Evolutionary conservation across 2,888 invertebrate species (phyloP).

Genomic region (Scrobipalpa costella): DNA sequence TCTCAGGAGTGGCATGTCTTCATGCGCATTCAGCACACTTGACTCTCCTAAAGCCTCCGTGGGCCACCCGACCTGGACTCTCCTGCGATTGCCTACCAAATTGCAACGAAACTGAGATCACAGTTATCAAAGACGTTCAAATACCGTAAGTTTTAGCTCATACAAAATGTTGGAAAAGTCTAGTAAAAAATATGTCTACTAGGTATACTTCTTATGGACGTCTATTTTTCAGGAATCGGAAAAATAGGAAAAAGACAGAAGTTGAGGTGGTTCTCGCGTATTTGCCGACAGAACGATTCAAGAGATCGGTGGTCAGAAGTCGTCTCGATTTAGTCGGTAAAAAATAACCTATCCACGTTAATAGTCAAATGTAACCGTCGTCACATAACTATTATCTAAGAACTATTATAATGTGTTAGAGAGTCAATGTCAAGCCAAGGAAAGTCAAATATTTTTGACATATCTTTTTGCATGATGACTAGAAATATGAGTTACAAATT

Average conservation of each 20-base stretch:
- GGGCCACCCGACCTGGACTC: conserved; percentile 83
- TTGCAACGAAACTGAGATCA: conserved; percentile 86
- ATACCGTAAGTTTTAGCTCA: conserved; percentile 51
- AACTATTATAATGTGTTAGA: too few relatives aligned
- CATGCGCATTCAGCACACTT: conserved; percentile 82
- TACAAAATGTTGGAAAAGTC: too few relatives aligned
- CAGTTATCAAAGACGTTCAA: conserved; percentile 81
- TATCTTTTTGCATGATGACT: too few relatives aligned
- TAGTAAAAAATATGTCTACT: too few relatives aligned
- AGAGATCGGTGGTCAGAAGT: conserved; percentile 84
- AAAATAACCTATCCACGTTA: conserved; percentile 25
- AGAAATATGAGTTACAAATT: too few relatives aligned
- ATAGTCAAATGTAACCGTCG: too few relatives aligned
- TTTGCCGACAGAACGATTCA: conserved; percentile 83
- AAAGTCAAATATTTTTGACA: too few relatives aligned
- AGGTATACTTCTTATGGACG: conserved; percentile 2
- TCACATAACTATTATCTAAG: too few relatives aligned
- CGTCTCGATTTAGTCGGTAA: conserved; percentile 84
- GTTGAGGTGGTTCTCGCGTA: conserved; percentile 80
- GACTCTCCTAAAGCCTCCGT: conserved; percentile 84
- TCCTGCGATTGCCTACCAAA: conserved; percentile 86
- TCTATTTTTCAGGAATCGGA: conserved; percentile 42
- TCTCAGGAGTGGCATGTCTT: conserved; percentile 84
- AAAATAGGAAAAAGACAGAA: conserved; percentile 65
- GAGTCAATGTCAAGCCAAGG: too few relatives aligned